phyloP scores from a whole-genome alignment of 2,113 vertebrate species.

The Hydropotes inermis region DNA sequence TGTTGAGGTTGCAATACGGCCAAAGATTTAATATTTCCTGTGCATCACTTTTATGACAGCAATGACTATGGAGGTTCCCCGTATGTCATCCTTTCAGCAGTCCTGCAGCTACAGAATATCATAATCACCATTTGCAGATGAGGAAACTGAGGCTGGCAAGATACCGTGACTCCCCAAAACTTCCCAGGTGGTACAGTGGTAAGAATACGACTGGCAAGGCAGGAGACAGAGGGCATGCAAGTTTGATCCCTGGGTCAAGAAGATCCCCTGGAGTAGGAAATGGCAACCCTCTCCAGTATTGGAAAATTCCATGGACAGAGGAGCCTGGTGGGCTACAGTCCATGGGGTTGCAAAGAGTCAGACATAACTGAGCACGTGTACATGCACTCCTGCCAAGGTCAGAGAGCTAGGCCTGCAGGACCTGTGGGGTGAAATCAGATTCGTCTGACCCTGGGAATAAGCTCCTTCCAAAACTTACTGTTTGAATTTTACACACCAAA shows the following conservation, averaged over 20 bases:
- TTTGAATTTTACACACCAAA: background rate
- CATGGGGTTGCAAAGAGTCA: background rate
- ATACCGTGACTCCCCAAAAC: background rate
- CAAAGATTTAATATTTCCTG: background rate
- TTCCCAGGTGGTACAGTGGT: background rate
- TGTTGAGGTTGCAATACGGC: background rate
- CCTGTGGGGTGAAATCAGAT: background rate
- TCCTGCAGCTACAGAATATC: accelerated
- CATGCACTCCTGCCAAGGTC: background rate
- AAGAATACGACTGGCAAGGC: background rate
- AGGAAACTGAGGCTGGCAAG: background rate
- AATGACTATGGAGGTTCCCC: background rate
- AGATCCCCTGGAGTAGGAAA: background rate
- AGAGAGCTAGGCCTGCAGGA: background rate
- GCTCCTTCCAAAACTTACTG: background rate
- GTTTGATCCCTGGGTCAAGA: background rate
- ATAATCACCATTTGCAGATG: background rate
- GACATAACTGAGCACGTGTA: background rate
- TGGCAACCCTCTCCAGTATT: background rate
- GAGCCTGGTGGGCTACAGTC: background rate
- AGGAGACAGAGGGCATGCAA: background rate
- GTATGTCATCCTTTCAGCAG: background rate
- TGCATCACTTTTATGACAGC: background rate
- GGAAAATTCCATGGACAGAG: background rate
- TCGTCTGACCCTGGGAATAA: accelerated